These are phyloP conservation scores for Chirona hameri DNA, from an alignment of 2,888 invertebrate species.

Conservation along the genomic window DNA sequence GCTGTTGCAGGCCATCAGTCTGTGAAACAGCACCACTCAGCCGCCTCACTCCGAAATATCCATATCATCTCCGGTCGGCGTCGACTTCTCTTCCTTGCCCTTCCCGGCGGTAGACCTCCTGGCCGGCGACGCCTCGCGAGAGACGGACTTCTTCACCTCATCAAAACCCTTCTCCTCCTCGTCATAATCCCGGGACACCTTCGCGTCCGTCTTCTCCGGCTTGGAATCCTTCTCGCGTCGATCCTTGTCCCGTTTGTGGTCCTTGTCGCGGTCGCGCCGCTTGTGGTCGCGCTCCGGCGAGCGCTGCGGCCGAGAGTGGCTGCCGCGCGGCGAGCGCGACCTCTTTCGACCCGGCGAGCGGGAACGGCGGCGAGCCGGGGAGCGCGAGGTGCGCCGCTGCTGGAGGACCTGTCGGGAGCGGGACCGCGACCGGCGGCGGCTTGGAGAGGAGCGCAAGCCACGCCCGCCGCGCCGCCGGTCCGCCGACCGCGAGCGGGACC, in stretches of 20 bases:
- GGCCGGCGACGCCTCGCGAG: not conserved
- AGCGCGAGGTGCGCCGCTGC: not conserved
- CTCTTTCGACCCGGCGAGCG: conserved; percentile 43
- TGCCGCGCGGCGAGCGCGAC: conserved; percentile 44
- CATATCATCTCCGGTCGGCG: conserved; percentile 53
- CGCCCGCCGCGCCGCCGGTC: not conserved
- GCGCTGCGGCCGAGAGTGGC: conserved; percentile 41
- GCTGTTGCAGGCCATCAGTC: too few species aligned
- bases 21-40: too few species aligned
- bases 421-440: not conserved
- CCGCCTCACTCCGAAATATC: conserved; percentile 64
- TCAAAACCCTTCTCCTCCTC: conserved; percentile 55
- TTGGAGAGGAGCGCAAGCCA: not conserved
- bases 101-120: not conserved
- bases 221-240: conserved; percentile 31
- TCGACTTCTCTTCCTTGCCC: not conserved
- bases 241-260: conserved; percentile 48
- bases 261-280: not conserved
- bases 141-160: conserved; percentile 38
- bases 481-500: conserved; percentile 57
- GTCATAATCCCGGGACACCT: conserved; percentile 53
- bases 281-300: not conserved
- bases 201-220: conserved; percentile 33
- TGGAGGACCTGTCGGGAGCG: not conserved
- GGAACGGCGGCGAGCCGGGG: conserved; percentile 46